These are phyloP conservation scores for Trogon surrucura DNA, from an alignment of 2,113 vertebrate species.

Conservation along the genomic window DNA sequence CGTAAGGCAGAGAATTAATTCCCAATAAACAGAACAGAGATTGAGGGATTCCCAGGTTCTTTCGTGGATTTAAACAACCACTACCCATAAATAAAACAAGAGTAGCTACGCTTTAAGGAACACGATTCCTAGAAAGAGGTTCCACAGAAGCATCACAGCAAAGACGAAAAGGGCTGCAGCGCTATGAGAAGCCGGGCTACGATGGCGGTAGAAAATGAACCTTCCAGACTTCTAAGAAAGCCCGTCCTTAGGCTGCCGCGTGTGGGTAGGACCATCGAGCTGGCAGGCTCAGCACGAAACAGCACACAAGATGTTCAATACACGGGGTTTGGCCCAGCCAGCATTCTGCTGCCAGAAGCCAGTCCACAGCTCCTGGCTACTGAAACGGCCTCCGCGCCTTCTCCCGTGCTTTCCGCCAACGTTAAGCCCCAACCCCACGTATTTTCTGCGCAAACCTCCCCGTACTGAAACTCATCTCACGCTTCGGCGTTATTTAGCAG, in stretches of 20 bases:
- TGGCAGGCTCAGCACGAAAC: background rate
- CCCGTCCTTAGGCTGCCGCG: background rate
- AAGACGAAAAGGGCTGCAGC: background rate
- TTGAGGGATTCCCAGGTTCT: background rate
- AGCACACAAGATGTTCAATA: background rate
- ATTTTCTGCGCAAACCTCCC: background rate
- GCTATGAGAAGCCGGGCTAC: background rate
- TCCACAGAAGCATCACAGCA: background rate
- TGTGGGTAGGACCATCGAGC: background rate
- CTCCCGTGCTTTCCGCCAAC: background rate
- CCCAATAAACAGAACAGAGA: background rate
- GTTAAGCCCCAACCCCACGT: background rate
- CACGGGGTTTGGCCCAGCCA: background rate
- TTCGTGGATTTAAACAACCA: background rate
- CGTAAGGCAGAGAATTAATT: background rate
- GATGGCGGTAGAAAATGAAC: background rate
- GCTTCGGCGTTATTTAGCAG: background rate
- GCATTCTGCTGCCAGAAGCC: background rate
- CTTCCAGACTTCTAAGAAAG: conserved; percentile 17
- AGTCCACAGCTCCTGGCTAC: background rate
- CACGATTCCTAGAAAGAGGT: background rate
- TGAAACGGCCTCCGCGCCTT: background rate
- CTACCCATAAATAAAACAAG: background rate
- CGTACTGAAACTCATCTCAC: background rate
- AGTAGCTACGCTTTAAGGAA: background rate